phyloP scores from a whole-genome alignment of 92 coral and sea anemone genomes.

The Epizoanthus fatuus region DNA sequence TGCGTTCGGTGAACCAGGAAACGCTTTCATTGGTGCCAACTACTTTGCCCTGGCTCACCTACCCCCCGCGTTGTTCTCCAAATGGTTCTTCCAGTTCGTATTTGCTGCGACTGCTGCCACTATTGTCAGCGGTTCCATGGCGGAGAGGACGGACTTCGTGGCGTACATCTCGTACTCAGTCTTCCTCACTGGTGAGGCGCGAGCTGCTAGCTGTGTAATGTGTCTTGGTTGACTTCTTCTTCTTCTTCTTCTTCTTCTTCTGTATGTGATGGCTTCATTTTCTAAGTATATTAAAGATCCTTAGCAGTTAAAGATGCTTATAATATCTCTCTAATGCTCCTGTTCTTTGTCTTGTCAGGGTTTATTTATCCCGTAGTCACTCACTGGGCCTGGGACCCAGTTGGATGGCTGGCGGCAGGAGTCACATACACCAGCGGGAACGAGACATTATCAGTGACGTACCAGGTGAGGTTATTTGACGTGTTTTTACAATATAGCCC shows the following conservation, averaged over 20 bases:
- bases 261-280: too few species aligned
- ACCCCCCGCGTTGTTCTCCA: constrained; percentile 57
- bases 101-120: constrained; percentile 98
- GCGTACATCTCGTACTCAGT: constrained; percentile 87
- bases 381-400: constrained; percentile 93
- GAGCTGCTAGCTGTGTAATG: background rate
- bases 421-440: constrained; percentile 34
- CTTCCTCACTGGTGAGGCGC: constrained; percentile 77
- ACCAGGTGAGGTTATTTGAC: constrained; percentile 56
- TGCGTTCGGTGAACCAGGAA: constrained; percentile 84
- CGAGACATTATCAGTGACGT: constrained; percentile 37
- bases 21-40: constrained; percentile 77
- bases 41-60: constrained; percentile 76
- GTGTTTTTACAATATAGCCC: too few species aligned
- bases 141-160: constrained; percentile 95
- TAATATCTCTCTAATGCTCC: too few species aligned
- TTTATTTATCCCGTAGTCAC: constrained; percentile 93
- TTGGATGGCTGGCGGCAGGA: constrained; percentile 87
- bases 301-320: too few species aligned
- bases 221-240: background rate
- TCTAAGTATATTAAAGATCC: too few species aligned
- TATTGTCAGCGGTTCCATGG: constrained; percentile 98
- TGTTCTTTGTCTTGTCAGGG: constrained; percentile 44
- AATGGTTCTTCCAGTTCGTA: constrained; percentile 96
- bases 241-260: background rate